Base-by-base conservation (phyloP, 2,888 invertebrate species). In the Capitulum mitella region DNA sequence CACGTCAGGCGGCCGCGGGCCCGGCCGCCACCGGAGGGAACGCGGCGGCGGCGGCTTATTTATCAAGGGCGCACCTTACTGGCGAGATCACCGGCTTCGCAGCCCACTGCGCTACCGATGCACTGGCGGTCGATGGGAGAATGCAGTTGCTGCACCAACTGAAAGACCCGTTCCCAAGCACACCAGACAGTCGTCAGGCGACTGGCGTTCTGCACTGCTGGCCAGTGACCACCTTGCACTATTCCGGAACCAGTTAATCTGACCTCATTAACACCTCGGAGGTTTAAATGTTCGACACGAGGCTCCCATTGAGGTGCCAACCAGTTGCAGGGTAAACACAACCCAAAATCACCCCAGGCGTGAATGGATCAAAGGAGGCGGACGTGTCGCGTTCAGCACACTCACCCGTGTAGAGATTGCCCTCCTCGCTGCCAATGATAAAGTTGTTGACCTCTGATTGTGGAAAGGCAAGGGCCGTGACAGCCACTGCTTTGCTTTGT, bases 401-500 rank as follows among this genome's bases (percentile, higher is more conserved):
- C 37, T 70, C 37, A 70, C 70, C 70, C 6, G 93, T 92, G 85
- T 97, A 98, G 16, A 97, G 93, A 79, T 93, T 91, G 75, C 98
- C 98, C 85, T 99, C 98, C 87, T 99, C 98, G 84, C 94, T 93
- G 78, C 98, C 98, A 81, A 98, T 90, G 64, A 90, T 86, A 83
- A 98, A 95, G 88, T 98, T 98, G 86, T 99, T 99, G 81, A 97
- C 96, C 85, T 99, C 98, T 26, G 93, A 93, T 85, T 93, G 91
- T 79, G 96, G 95, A 88, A 97, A 97, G 80, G 92, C 95, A 87
- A 97, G 90, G 84, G 91, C 91, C 3, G 97, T 96, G 78, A 94
- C 95, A 16, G 97, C 91, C 34, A 97, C 95, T 12, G 94, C 90
- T 87, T 95, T 95, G 82, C 93, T 92, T 87, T 97, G 97, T 83